phyloP scores from a whole-genome alignment of 1,140 invertebrate species.

The Drosophila pseudoananassae region DNA sequence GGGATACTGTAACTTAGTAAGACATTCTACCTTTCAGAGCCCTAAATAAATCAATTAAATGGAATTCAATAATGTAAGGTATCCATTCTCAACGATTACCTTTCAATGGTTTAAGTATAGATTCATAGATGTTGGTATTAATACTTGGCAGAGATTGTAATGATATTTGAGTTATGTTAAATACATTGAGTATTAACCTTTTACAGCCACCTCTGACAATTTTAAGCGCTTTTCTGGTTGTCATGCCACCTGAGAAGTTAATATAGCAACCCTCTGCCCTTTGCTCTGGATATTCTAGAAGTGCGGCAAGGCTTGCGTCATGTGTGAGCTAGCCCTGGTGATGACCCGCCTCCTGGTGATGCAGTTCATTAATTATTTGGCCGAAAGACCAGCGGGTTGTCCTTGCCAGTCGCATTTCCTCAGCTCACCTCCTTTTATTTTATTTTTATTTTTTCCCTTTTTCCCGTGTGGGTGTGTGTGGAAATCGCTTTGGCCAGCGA shows the following conservation, averaged over 20 bases:
- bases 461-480: constrained; percentile 12
- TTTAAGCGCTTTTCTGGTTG: background rate
- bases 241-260: constrained; percentile 16
- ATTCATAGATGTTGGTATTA: background rate
- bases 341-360: constrained; percentile 51
- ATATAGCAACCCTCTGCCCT: constrained; percentile 53
- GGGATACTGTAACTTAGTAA: too few relatives aligned
- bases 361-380: constrained; percentile 79
- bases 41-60: too few relatives aligned
- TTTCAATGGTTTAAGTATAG: background rate
- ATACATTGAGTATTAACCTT: background rate
- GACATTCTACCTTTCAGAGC: too few relatives aligned
- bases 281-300: constrained; percentile 30
- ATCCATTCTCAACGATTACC: background rate
- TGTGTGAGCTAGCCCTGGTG: constrained; percentile 50
- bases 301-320: constrained; percentile 57
- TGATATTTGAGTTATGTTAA: background rate
- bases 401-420: constrained; percentile 30
- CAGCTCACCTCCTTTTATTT: background rate
- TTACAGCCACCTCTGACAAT: background rate
- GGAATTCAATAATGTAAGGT: too few relatives aligned
- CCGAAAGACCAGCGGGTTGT: constrained; percentile 51
- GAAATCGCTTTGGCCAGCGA: constrained; percentile 48
- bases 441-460: constrained; percentile 1
- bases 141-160: background rate